Evolutionary conservation across 37 sponge, comb jelly and placozoan genomes (phyloP), one percentile per base, ranked within the genome.

Genomic region (Haliclona indistincta): DNA sequence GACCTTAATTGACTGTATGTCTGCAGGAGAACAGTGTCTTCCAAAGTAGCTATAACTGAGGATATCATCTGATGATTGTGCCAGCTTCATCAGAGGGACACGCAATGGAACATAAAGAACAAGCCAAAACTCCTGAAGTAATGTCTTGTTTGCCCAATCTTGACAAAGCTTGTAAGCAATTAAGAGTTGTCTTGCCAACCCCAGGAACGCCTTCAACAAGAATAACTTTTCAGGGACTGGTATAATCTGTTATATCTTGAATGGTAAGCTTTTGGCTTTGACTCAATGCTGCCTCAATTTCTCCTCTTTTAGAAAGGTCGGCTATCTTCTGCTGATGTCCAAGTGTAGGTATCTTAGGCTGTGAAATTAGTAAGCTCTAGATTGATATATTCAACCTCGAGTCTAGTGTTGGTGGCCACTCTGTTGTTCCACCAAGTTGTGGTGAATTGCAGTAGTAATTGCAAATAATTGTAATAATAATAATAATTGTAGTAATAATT

Each of bases 171-270:
- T 74, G 26, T 2, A 22, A 3, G 75, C 63, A 29, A n/a, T n/a
- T n/a, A n/a, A 74, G 61, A 26, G 75, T 74, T n/a, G 75, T 74
- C 22, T 74, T 74, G 1, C 75, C 75, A 56, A 74, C 36, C 36
- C 75, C 75, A 36, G 75, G 75, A 11, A 41, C 61, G 13, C 75
- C 75, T 74, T 74, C 75, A 4, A 74, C 58, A 38, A 74, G 22
- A 23, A 74, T 61, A 4, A 74, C 75, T 33, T 56, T 74, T 58
- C 60, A 26, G n/a, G 13, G 13, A 1, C 2, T 15, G 1, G 30
- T 25, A 37, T 74, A 74, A 38, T 74, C 5, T 2, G 26, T n/a
- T 4, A 74, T 74, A 56, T 74, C 63, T 36, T 56, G 38, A 38
- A 74, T 5, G 2, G 62, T 63, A 23, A 74, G 17, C n/a, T n/a